Evolutionary conservation across 2,113 vertebrate species (phyloP).

Genomic region (Semnornis frantzii): DNA sequence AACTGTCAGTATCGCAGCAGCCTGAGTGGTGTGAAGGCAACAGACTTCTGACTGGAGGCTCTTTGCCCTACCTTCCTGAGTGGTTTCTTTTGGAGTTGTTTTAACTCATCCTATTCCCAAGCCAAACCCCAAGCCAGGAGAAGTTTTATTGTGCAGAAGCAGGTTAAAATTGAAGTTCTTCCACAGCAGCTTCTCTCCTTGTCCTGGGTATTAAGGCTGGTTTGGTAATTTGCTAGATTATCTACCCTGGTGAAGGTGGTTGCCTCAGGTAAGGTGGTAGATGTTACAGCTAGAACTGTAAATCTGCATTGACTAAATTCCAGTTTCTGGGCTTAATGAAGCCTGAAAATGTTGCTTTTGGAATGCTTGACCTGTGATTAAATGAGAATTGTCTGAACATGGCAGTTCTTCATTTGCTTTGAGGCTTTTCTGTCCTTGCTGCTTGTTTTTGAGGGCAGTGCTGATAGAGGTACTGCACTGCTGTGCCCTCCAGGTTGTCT

Average conservation of each 20-base stretch:
- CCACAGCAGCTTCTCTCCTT: background rate
- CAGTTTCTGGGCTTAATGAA: background rate
- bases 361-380: background rate
- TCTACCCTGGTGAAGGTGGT: constrained; percentile 1
- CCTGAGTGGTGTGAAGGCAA: background rate
- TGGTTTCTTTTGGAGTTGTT: background rate
- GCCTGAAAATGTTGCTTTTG: constrained; percentile 7
- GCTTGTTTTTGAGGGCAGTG: background rate
- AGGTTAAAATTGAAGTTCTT: background rate
- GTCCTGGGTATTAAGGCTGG: background rate
- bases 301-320: constrained; percentile 1
- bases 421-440: background rate
- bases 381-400: background rate
- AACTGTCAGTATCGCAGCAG: background rate
- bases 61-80: background rate
- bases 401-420: constrained; percentile 2
- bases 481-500: background rate
- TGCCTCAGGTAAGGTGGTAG: constrained; percentile 12
- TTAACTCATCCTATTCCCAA: background rate
- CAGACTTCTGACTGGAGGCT: background rate
- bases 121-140: background rate
- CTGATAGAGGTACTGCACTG: background rate
- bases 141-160: background rate
- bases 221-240: constrained; percentile 3
- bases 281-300: background rate